Evolutionary conservation across 2,797 vertebrate species (phyloP), one percentile per base, ranked within the genome.

Genomic region (Pseudotriccus pelzelni): DNA sequence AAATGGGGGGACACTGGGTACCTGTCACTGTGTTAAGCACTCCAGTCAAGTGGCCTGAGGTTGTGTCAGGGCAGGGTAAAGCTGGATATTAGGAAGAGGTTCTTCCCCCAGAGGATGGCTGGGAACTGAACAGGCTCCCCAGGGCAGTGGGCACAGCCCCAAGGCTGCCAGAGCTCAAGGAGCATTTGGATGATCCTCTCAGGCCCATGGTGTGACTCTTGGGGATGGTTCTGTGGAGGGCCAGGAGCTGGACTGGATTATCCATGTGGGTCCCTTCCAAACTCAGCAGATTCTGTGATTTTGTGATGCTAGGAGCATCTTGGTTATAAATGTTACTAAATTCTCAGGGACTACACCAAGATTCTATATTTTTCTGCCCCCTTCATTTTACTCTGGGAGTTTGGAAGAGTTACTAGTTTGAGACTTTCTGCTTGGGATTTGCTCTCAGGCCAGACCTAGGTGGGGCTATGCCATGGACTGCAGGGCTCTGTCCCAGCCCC

Each of bases 341-440:
- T 47, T 47, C 25, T 37, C 32, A n/a, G 11, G 43, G 46, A 39
- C 58, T 53, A 53, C 62, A 53, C 20, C 2, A 14, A 69, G 21
- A 63, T 41, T 36, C 27, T 59, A 0, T 8, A 2, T 1, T 43
- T 58, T 36, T 41, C 3, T 1, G 0, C 16, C 27, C 22, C 1
- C 10, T 88, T 24, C 27, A 14, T 63, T 84, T 88, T 72, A 20
- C 19, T 72, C 25, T 3, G 21, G n/a, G 14, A 9, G 5, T 44
- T 88, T 77, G 50, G n/a, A 77, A 83, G 39, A 7, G 14, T 53
- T 66, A 25, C 37, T 63, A 37, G 56, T 62, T 9, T 47, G 39
- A 64, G 16, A 21, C 28, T 36, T 69, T 89, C 50, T 92, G 14
- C 72, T 63, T 34, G 53, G 37, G 34, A 52, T 82, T 70, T 76